Conservation (phyloP, 2,888 invertebrate species). For the Macroteleia sp. region DNA sequence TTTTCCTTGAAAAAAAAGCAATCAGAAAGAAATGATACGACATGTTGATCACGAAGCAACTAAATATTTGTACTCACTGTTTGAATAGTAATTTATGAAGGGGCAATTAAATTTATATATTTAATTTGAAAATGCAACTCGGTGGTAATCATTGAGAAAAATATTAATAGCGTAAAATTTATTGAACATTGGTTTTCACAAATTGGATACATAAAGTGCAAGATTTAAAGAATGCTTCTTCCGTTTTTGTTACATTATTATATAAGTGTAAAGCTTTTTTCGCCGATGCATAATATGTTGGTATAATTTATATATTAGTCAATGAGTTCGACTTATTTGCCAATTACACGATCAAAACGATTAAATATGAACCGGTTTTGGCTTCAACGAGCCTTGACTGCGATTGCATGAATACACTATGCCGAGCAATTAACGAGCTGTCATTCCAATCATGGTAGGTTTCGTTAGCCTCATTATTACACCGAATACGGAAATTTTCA, state of each 20-base stretch:
- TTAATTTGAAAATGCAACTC: conserved; percentile 1
- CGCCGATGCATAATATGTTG: conserved; percentile 31
- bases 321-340: conserved; percentile 62
- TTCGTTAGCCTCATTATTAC: conserved; percentile 66
- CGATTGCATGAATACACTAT: conserved; percentile 59
- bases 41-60: too few relatives aligned
- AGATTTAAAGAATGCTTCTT: conserved; percentile 37
- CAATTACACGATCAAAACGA: conserved; percentile 64
- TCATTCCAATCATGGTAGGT: conserved; percentile 65
- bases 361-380: conserved; percentile 66
- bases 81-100: not conserved
- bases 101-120: conserved; percentile 9
- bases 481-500: conserved; percentile 64
- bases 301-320: conserved; percentile 57
- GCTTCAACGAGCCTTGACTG: conserved; percentile 55
- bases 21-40: not conserved
- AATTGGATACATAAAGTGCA: conserved; percentile 44
- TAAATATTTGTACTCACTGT: too few relatives aligned
- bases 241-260: conserved; percentile 27
- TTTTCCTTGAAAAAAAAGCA: not conserved
- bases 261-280: conserved; percentile 30
- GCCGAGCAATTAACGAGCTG: conserved; percentile 65
- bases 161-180: conserved; percentile 31
- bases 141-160: conserved; percentile 1
- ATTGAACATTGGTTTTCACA: conserved; percentile 32